Evolutionary conservation across 2,113 vertebrate species (phyloP), one percentile per base, ranked within the genome.

Genomic region (Cephalopterus ornatus): DNA sequence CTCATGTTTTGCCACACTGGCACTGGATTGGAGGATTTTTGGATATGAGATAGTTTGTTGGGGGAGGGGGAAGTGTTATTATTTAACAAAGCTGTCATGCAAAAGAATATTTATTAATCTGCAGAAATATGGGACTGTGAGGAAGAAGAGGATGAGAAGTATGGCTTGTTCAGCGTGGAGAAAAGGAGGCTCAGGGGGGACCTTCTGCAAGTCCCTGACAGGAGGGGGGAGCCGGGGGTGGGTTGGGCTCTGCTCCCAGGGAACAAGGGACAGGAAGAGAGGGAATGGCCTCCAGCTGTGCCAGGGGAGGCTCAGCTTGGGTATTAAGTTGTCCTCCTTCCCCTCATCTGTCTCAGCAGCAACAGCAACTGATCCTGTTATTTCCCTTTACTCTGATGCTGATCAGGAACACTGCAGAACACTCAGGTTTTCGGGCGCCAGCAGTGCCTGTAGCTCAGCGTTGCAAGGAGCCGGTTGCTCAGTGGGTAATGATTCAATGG

Each of bases 1-100:
- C 61, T 30, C 33, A 17, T 0, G 0, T 47, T 33, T 35, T 26
- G 21, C n/a, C 71, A 19, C n/a, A 3, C 21, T 39, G 44, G 12
- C 2, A 9, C 6, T 0, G 0, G 53, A 17, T 9, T 0, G 0
- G 41, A 65, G 26, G 15, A 22, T 49, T 53, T 76, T 55, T 12
- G 15, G 15, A 28, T 74, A 50, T 67, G 17, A 24, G 21, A 22
- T 33, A 1, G 1, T 35, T 14, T 1, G 0, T n/a, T 47, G 18
- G 22, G 47, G 22, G 12, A 6, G 47, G 18, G 47, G 47, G 22
- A 47, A 47, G 47, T 4, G 8, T 44, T 78, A 33, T 11, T 14
- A 18, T 26, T 63, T 70, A 41, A 44, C 3, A 7, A 39, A 59
- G 47, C 2, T 61, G 23, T 65, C 8, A 11, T 32, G 35, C 26